Evolutionary conservation across 2,888 invertebrate genomes (phyloP).

Genomic region (Habroteleia sp.): DNA sequence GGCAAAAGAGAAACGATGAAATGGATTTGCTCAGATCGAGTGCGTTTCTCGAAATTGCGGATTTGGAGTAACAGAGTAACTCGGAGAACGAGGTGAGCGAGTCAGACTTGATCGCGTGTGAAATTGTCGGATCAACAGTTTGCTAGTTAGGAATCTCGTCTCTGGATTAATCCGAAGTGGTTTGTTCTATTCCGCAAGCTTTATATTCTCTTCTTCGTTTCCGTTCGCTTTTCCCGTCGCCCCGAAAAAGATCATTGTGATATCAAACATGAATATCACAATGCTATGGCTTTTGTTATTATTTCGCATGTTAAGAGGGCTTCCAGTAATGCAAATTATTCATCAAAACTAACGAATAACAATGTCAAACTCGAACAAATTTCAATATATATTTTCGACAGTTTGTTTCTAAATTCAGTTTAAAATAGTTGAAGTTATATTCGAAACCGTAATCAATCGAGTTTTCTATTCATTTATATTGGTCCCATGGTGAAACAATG

Average conservation of each 20-base stretch:
- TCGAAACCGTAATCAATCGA: not conserved
- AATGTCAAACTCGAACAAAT: not conserved
- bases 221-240: conserved; percentile 50
- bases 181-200: conserved; percentile 27
- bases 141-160: conserved; percentile 66
- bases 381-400: not conserved
- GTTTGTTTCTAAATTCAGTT: not conserved
- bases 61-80: conserved; percentile 55
- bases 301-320: conserved; percentile 8
- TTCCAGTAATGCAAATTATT: conserved; percentile 9
- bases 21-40: conserved; percentile 43
- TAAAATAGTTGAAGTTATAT: not conserved
- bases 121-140: conserved; percentile 71
- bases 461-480: too few relatives aligned
- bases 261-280: conserved; percentile 21
- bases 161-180: conserved; percentile 54
- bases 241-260: conserved; percentile 36
- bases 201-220: conserved; percentile 33
- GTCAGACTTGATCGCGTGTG: conserved; percentile 67
- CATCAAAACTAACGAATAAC: conserved; percentile 5
- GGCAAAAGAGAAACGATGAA: conserved; percentile 43
- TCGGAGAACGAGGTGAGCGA: conserved; percentile 59
- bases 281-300: conserved; percentile 1
- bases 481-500: too few relatives aligned
- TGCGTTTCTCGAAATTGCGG: conserved; percentile 54